Evolutionary conservation across 2,113 vertebrate species (phyloP).

Genomic region (Etheostoma spectabile): DNA sequence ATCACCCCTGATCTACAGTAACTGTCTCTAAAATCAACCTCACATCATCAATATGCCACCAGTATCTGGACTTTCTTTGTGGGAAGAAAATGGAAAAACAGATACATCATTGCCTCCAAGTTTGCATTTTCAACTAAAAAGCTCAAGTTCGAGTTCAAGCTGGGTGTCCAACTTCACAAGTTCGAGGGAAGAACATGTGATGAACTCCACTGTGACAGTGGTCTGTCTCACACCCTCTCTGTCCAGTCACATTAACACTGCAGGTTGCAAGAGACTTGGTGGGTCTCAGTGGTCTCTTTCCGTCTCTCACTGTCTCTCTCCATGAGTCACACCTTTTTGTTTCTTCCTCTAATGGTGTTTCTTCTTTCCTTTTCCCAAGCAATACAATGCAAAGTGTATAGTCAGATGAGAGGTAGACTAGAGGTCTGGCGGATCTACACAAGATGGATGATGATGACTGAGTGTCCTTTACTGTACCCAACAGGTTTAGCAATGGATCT

Average conservation of each 20-base stretch:
- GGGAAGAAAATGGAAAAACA: neutral
- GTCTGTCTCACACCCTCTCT: slow-evolving; percentile 47
- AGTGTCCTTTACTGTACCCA: slow-evolving; percentile 11
- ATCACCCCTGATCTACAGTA: neutral
- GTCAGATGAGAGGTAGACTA: slow-evolving; percentile 6
- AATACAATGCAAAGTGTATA: neutral
- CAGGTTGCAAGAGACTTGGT: slow-evolving; percentile 24
- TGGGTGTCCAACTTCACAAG: slow-evolving; percentile 24
- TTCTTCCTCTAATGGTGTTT: neutral
- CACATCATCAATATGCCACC: neutral
- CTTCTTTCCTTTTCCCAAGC: neutral
- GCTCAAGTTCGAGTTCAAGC: neutral
- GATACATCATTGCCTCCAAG: neutral
- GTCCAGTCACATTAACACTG: slow-evolving; percentile 44
- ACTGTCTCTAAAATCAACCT: neutral
- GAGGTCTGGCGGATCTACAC: slow-evolving; percentile 8
- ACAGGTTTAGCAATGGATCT: slow-evolving; percentile 43
- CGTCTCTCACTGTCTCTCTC: slow-evolving; percentile 32
- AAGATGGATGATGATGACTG: slow-evolving; percentile 50
- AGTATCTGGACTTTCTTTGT: neutral
- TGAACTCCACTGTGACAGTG: slow-evolving; percentile 30
- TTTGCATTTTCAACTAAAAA: slow-evolving; percentile 6
- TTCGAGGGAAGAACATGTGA: slow-evolving; percentile 15
- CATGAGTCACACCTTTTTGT: slow-evolving; percentile 5
- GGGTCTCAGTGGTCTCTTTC: slow-evolving; percentile 23